Base-by-base conservation (phyloP, 2,888 invertebrate species). In the Theretra japonica region DNA sequence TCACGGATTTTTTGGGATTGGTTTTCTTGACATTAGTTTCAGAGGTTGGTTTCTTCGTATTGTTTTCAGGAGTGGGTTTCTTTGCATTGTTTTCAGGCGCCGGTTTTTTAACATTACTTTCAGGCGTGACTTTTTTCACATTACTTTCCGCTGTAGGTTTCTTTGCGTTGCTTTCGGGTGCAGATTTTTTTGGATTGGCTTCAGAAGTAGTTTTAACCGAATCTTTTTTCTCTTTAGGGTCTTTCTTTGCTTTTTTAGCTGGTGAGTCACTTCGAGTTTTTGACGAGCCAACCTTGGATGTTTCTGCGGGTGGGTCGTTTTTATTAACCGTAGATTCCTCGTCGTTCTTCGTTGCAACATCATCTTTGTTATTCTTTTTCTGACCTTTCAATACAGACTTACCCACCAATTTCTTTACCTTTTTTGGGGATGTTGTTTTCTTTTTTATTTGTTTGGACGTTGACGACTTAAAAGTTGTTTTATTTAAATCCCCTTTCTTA, bases 401-500 rank as follows among this genome's bases (percentile, higher is more conserved):
- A 71, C 80, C 90, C 70, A 88, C 85, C 72, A 90, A 74, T 71
- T 83, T 88, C 76, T 92, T 92, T 0, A 83, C 83, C 78, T 90
- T 92, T 83, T 93, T 93, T 5, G 88, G 81, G 62, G 86, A 75
- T 33, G 84, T 83, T 7, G 80, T 75, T 82, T 91, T 93, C 80
- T 91, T 93, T 75, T 86, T 88, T 41, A 86, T 80, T 82, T 85
- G 86, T 79, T 90, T 94, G 57, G 82, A 75, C 71, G 80, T 80
- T 68, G 87, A 80, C 75, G 83, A 78, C 80, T 92, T 93, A 70
- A 90, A 84, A 74, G 89, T 82, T 84, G 90, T 85, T 88, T 91
- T 94, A 83, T 80, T 88, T 73, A 89, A 83, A 78, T 86, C 88
- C 82, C 91, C 93, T 87, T 93, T 94, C 86, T 92, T 94, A 84